Evolutionary conservation across 2,797 vertebrate species (phyloP).

Genomic region (Adrianichthys oophorus): DNA sequence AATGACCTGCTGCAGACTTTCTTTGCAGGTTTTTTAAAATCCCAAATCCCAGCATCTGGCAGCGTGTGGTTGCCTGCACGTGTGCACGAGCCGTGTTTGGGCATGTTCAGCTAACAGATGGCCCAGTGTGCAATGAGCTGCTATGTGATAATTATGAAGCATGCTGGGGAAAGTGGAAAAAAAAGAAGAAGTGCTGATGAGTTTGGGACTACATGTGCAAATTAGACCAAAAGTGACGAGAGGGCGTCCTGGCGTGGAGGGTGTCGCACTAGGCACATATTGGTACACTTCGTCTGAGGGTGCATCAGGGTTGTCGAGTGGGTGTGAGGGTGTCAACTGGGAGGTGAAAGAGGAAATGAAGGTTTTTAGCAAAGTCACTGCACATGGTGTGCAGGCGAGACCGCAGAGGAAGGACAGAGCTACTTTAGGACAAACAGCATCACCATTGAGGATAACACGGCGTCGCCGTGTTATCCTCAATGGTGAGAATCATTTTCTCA

Average conservation of each 20-base stretch:
- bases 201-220: constrained; percentile 41
- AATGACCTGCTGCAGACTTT: constrained; percentile 56
- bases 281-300: constrained; percentile 1
- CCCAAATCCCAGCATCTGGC: constrained; percentile 51
- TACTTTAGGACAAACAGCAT: too few species aligned
- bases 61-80: constrained; percentile 17
- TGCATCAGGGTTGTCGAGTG: constrained; percentile 19
- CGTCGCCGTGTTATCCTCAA: too few species aligned
- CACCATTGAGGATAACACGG: too few species aligned
- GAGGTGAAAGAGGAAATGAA: constrained; percentile 47
- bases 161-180: constrained; percentile 48
- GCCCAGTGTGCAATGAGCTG: constrained; percentile 72
- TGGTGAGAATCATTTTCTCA: too few species aligned
- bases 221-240: constrained; percentile 18
- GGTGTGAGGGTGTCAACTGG: constrained; percentile 27
- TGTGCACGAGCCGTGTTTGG: constrained; percentile 6
- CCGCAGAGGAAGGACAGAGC: too few species aligned
- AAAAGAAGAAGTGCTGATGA: constrained; percentile 58
- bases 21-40: constrained; percentile 49
- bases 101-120: constrained; percentile 67
- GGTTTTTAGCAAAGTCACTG: constrained; percentile 14
- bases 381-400: constrained; percentile 10
- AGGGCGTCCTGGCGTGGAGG: constrained; percentile 7
- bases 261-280: background rate
- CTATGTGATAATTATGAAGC: constrained; percentile 77